These are phyloP conservation scores for Sceliomorpha sp. DNA, from an alignment of 2,888 invertebrate genomes.

Conservation along the genomic window DNA sequence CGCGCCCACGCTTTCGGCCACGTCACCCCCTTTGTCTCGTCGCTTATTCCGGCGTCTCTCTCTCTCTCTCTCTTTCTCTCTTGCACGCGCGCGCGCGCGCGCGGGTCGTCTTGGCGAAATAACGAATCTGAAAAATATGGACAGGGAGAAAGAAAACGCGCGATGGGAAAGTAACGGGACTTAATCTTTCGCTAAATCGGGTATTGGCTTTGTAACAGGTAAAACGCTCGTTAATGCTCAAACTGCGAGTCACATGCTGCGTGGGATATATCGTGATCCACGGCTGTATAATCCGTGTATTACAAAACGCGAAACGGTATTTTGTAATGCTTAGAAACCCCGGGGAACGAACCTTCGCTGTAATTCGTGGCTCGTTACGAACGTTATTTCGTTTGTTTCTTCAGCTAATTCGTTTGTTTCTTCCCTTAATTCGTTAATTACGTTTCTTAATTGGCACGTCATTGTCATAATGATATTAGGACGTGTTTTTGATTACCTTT, in stretches of 20 bases:
- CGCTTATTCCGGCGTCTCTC: no score
- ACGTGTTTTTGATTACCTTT: no score
- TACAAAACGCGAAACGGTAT: constrained; percentile 44
- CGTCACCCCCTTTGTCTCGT: constrained; percentile 62
- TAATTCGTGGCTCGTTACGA: neutral
- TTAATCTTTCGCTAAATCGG: constrained; percentile 60
- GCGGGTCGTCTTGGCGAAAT: neutral
- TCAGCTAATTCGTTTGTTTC: neutral
- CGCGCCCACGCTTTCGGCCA: constrained; percentile 63
- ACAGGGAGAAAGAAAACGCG: constrained; percentile 36
- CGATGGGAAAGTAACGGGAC: constrained; percentile 57
- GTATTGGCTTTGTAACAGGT: constrained; percentile 49
- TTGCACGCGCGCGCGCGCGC: no score
- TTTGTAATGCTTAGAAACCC: constrained; percentile 33
- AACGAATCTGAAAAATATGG: constrained; percentile 31
- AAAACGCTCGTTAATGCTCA: constrained; percentile 52
- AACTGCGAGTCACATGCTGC: constrained; percentile 53
- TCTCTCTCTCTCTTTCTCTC: no score
- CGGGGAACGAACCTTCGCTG: constrained; percentile 7
- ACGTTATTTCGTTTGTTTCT: neutral
- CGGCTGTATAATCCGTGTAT: constrained; percentile 33
- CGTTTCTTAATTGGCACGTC: no score
- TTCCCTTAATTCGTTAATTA: no score
- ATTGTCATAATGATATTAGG: no score
- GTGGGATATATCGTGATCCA: constrained; percentile 52